These are phyloP conservation scores for Hippocampus mohnikei DNA, from an alignment of 2,113 vertebrate genomes.

Conservation along the genomic window DNA sequence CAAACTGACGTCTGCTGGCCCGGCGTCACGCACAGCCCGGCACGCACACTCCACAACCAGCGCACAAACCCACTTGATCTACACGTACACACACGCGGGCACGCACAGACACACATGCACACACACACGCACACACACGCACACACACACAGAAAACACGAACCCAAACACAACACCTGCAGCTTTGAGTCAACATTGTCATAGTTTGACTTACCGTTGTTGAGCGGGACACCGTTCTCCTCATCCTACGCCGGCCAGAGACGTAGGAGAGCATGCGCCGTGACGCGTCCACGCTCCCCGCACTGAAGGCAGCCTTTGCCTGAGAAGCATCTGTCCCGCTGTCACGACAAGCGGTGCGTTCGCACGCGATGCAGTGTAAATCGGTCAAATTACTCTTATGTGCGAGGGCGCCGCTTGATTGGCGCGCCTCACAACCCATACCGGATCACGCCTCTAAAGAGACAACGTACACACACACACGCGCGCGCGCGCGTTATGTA, in stretches of 20 bases:
- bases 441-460: background rate
- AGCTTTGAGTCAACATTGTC: slow-evolving; percentile 3
- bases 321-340: slow-evolving; percentile 69
- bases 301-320: slow-evolving; percentile 61
- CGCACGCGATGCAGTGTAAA: slow-evolving; percentile 65
- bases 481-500: background rate
- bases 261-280: slow-evolving; percentile 56
- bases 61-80: slow-evolving; percentile 34
- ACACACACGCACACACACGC: no score
- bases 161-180: background rate
- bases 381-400: slow-evolving; percentile 56
- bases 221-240: slow-evolving; percentile 34
- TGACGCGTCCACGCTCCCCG: slow-evolving; percentile 58
- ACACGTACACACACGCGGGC: background rate
- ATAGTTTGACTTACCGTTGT: slow-evolving; percentile 52
- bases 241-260: slow-evolving; percentile 49
- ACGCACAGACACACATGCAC: no score
- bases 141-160: background rate
- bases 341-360: slow-evolving; percentile 66
- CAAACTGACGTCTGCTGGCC: slow-evolving; percentile 55
- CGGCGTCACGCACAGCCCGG: slow-evolving; percentile 63
- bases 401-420: slow-evolving; percentile 22
- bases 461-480: background rate
- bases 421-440: slow-evolving; percentile 11
- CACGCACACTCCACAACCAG: slow-evolving; percentile 24